Percentiles rank a stretch among this genome's conserved stretches.
phyloP scores from a whole-genome alignment of 1,140 invertebrate genomes.

The Ruditapes philippinarum region DNA sequence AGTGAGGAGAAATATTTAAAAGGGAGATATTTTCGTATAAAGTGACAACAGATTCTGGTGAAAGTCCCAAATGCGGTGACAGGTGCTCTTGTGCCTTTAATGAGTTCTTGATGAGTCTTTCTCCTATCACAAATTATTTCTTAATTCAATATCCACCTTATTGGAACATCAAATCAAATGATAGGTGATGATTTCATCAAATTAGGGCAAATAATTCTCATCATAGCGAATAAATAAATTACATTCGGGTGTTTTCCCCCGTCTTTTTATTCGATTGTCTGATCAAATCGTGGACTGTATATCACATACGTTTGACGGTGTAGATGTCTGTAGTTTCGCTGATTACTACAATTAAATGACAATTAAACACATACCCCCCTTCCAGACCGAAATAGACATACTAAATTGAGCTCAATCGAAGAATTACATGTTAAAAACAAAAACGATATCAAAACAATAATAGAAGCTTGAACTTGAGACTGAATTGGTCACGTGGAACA shows the following conservation, averaged over 20 bases:
- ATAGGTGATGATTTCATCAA: conserved; percentile 34
- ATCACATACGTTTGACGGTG: conserved; percentile 32
- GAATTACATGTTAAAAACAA: too few relatives aligned
- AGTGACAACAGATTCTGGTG: not conserved
- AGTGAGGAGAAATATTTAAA: conserved; percentile 36
- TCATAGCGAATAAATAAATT: conserved; percentile 51
- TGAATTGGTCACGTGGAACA: too few relatives aligned
- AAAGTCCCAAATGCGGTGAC: conserved; percentile 27
- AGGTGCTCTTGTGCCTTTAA: conserved; percentile 44
- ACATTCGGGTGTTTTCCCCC: conserved; percentile 14
- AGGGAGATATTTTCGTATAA: not conserved
- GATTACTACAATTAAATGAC: conserved; percentile 43
- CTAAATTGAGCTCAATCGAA: too few relatives aligned
- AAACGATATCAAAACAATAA: too few relatives aligned
- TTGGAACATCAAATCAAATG: conserved; percentile 54
- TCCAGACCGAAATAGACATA: not conserved
- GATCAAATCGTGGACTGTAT: conserved; percentile 59
- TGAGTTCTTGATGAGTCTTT: conserved; percentile 20
- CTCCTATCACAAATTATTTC: conserved; percentile 3
- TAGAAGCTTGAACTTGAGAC: too few relatives aligned
- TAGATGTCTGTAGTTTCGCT: not conserved
- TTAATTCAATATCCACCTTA: conserved; percentile 60
- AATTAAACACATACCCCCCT: conserved; percentile 31
- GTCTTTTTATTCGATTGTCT: conserved; percentile 34
- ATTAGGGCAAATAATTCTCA: conserved; percentile 64